Conservation (phyloP, 2,888 invertebrate species). For the Megaustenia siamemsis region DNA sequence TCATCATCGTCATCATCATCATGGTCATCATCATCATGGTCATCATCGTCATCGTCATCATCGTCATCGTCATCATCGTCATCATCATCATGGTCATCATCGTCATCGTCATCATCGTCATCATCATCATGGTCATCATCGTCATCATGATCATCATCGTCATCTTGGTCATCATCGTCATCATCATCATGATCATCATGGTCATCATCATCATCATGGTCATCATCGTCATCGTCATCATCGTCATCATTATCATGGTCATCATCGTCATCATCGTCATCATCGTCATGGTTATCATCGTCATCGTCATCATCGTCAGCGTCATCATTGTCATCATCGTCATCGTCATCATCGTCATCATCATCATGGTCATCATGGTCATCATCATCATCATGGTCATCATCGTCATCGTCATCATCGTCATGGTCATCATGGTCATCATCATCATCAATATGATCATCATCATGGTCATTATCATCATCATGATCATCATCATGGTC, state of each 20-base stretch:
- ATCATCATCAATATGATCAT: not conserved
- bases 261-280: not conserved
- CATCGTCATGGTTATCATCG: not conserved
- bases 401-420: not conserved
- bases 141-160: not conserved
- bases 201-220: not conserved
- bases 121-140: not conserved
- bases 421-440: slow-evolving; percentile 10
- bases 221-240: not conserved
- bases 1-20: not conserved
- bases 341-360: no score
- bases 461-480: slow-evolving; percentile 11
- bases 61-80: not conserved
- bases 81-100: no score
- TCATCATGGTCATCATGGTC: not conserved
- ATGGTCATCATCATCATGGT: not conserved
- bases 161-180: not conserved
- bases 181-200: not conserved
- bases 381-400: slow-evolving; percentile 5
- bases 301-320: not conserved
- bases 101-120: not conserved
- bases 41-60: not conserved
- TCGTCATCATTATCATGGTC: not conserved
- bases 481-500: slow-evolving; percentile 3
- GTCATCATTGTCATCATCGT: not conserved